Evolutionary conservation across 1,140 invertebrate species (phyloP).

Genomic region (Mactra quadrangularis): DNA sequence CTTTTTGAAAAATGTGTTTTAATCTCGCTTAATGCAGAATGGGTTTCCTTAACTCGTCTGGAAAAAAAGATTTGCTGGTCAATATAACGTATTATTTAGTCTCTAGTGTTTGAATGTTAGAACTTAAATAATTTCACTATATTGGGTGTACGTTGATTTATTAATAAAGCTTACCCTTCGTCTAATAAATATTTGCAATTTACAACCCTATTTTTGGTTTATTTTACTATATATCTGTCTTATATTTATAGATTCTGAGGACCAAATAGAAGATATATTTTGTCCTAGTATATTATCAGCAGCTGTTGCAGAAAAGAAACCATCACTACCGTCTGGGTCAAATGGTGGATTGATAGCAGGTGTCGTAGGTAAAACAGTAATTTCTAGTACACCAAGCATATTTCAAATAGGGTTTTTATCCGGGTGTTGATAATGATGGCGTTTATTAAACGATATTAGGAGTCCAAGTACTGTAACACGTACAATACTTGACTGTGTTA

Average conservation of each 20-base stretch:
- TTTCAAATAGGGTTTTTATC: neutral
- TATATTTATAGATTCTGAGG: conserved; percentile 56
- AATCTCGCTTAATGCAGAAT: neutral
- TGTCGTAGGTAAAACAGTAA: conserved; percentile 31
- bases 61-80: too few species aligned
- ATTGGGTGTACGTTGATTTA: too few species aligned
- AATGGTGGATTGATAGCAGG: conserved; percentile 11
- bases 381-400: neutral
- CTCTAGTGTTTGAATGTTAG: too few species aligned
- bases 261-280: conserved; percentile 46
- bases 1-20: neutral
- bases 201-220: too few species aligned
- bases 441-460: neutral
- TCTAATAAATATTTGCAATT: too few species aligned
- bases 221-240: too few species aligned
- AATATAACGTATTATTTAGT: too few species aligned
- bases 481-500: neutral
- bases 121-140: too few species aligned
- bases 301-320: neutral
- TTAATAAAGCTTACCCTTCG: too few species aligned
- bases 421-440: neutral
- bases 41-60: neutral
- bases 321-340: neutral
- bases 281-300: conserved; percentile 56
- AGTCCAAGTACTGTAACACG: neutral